Evolutionary conservation across 2,888 invertebrate species (phyloP), one percentile per base, ranked within the genome.

Genomic region (Sesamia inferens): DNA sequence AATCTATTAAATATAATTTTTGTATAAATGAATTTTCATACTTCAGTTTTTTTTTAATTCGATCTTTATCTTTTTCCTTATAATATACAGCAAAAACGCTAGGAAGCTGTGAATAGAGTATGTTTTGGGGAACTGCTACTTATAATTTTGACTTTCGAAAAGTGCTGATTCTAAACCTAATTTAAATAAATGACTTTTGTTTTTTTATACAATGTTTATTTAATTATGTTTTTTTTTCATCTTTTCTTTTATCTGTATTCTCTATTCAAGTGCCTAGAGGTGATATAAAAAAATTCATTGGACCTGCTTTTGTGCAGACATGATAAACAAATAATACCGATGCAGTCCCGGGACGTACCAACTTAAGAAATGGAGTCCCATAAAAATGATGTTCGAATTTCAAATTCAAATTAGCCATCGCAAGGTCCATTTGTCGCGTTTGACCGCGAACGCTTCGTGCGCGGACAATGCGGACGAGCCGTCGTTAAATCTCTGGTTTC

Each of bases 401-500:
- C 86, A 86, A 93, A 95, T 95, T 95, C 94, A 95, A 95, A 95
- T 95, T 90, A 93, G 92, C 91, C 91, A 91, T 92, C 90, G 88
- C 91, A 89, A 90, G 89, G 89, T 90, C 91, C 91, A 90, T 90
- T 91, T 87, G 90, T 86, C 88, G 88, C 89, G 88, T 90, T 88
- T 88, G 87, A 89, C 88, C 84, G 87, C 87, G 89, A 90, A 88
- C 89, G 90, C 92, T 93, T 89, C 95, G 95, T 95, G 95, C 90
- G 89, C 91, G 94, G 94, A 95, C 95, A 95, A 95, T 95, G 88
- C 93, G 90, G 95, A 95, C 94, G 94, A 93, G 91, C 88, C 92
- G 92, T 95, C 95, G 94, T 96, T 94, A 95, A 96, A 92, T 94
- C 92, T 92, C 91, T 89, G 90, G 92, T 95, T 95, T 95, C 95